These are phyloP conservation scores for Seriola rivoliana DNA, from an alignment of 2,113 vertebrate species.

Conservation along the genomic window DNA sequence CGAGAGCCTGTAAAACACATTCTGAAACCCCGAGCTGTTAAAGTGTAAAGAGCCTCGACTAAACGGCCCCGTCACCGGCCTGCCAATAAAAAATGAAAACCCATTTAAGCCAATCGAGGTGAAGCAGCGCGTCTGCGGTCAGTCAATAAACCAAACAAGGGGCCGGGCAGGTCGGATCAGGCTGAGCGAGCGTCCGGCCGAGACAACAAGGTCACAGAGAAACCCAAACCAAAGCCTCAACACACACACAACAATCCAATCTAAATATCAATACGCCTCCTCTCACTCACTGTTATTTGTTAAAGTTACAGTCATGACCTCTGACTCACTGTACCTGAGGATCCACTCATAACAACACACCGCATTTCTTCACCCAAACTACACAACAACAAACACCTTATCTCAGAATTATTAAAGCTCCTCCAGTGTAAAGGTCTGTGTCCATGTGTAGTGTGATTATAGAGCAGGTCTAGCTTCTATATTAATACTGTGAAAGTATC, in stretches of 20 bases:
- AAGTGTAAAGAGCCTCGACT: constrained; percentile 78
- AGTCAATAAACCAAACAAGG: constrained; percentile 84
- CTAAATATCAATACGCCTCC: constrained; percentile 38
- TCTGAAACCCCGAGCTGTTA: constrained; percentile 73
- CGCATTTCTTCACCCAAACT: not conserved
- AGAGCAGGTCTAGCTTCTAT: too few species aligned
- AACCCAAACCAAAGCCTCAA: constrained; percentile 15
- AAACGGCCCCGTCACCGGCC: constrained; percentile 65
- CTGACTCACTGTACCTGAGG: not conserved
- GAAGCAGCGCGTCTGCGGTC: constrained; percentile 64
- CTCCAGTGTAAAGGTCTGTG: too few species aligned
- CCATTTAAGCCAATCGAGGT: constrained; percentile 75
- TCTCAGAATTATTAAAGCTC: too few species aligned
- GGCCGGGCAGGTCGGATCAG: constrained; percentile 51
- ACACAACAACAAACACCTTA: not conserved
- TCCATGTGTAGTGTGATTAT: too few species aligned
- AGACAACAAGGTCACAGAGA: constrained; percentile 77
- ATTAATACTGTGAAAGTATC: too few species aligned
- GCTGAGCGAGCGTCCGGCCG: constrained; percentile 44
- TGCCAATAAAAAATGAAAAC: constrained; percentile 83
- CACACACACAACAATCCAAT: constrained; percentile 49
- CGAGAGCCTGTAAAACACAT: constrained; percentile 69
- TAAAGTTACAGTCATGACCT: constrained; percentile 14
- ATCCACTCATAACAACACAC: not conserved
- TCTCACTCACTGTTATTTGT: constrained; percentile 20